Percentiles rank a stretch among this genome's conserved stretches.
phyloP scores from a whole-genome alignment of 2,888 invertebrate genomes.

The Nysson spinosus region DNA sequence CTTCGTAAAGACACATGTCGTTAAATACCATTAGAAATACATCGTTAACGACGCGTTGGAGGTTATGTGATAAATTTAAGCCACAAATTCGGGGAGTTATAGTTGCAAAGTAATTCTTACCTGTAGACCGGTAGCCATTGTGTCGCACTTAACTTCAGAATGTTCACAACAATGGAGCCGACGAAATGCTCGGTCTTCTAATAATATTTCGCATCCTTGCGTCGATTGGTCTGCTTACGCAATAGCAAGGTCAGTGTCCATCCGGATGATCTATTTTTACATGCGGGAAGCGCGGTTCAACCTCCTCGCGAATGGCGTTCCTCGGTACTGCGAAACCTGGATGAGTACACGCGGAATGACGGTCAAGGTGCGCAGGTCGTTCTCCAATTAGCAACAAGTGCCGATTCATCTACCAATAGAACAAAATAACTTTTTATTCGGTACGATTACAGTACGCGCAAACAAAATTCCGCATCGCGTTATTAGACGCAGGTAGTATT shows the following conservation, averaged over 20 bases:
- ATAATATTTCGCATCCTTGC: slow-evolving; percentile 34
- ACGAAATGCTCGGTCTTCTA: slow-evolving; percentile 11
- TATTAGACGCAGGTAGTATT: too few species aligned
- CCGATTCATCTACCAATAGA: neutral
- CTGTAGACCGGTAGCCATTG: neutral
- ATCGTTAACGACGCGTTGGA: too few species aligned
- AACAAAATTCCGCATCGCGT: too few species aligned
- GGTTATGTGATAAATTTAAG: too few species aligned
- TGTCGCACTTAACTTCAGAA: neutral
- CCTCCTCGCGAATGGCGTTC: slow-evolving; percentile 10
- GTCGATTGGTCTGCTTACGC: slow-evolving; percentile 27
- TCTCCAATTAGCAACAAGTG: neutral
- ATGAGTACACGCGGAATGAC: slow-evolving; percentile 21
- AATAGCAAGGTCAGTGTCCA: slow-evolving; percentile 57
- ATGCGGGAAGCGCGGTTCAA: slow-evolving; percentile 23
- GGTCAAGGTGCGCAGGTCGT: slow-evolving; percentile 33
- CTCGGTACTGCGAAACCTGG: slow-evolving; percentile 28
- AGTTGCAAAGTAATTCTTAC: neutral
- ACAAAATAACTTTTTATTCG: too few species aligned
- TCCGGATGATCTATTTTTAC: slow-evolving; percentile 46
- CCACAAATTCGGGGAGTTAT: too few species aligned
- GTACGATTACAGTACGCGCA: too few species aligned
- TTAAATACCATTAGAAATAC: too few species aligned
- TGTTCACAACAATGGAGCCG: slow-evolving; percentile 4
- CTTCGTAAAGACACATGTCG: too few species aligned